Evolutionary conservation across 1,140 invertebrate species (phyloP), one percentile per base, ranked within the genome.

Genomic region (Zaprionus davidi): DNA sequence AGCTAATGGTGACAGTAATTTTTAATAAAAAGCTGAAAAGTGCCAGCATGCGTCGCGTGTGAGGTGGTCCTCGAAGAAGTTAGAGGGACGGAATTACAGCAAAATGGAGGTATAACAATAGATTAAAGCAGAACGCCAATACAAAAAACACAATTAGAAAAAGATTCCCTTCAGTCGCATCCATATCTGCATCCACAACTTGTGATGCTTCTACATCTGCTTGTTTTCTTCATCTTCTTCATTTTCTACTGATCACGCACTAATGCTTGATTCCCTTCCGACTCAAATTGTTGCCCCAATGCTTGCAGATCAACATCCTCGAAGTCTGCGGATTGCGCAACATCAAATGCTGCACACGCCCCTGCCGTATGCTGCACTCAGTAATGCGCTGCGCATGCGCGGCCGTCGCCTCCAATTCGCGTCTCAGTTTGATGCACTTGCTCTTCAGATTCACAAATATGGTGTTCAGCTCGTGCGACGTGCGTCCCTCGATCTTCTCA

Each of bases 1-100:
- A 59, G 59, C 79, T 83, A 84, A 87, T 87, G 81, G 71, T 73
- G 84, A 81, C 84, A 78, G 73, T 78, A 87, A 87, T 87, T 88
- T 86, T 82, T 82, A 81, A 87, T 83, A 88, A 78, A 78, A 83
- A 83, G 65, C 74, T 67, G 69, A 56, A 81, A 87, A 83, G 72
- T 71, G 76, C 66, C 63, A 67, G 36, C 34, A 71, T 69, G 71
- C 60, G 20, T 22, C 20, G 51, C 60, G 53, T 34, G 9, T 3
- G 9, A 34, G 31, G 49, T 24, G 24, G 51, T 70, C 64, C 73
- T 74, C 55, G 71, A 24, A 60, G 17, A 46, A 2, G n/a, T 17
- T 60, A 13, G 11, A 17, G 2, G 20, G 4, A 20, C 9, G 46
- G 11, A 51, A 51, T 9, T 49, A 17, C 44, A 49, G n/a, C 7